Conservation (phyloP, 2,888 invertebrate genomes). For the Morinoia aosen region DNA sequence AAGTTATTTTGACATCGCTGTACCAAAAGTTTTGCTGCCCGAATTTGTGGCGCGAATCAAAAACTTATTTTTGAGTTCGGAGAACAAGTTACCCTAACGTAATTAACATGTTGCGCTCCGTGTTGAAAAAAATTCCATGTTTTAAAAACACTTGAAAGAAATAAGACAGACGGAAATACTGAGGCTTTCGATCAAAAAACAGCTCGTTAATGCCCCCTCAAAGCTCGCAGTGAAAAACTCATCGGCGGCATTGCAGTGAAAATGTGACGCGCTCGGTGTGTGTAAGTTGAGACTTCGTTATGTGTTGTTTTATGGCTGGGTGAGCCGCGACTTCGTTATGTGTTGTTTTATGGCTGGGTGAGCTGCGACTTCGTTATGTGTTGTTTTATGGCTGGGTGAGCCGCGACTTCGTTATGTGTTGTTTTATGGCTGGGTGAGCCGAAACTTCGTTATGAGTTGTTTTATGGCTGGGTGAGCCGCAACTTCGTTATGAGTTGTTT, state of each 20-base stretch:
- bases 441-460: too few relatives aligned
- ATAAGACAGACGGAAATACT: not conserved
- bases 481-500: too few relatives aligned
- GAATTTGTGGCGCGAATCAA: not conserved
- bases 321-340: too few relatives aligned
- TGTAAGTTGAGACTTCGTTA: not conserved
- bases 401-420: too few relatives aligned
- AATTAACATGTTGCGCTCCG: not conserved
- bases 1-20: not conserved
- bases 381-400: too few relatives aligned
- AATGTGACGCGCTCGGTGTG: not conserved
- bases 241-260: not conserved
- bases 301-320: not conserved
- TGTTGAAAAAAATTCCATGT: not conserved
- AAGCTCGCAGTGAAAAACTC: not conserved
- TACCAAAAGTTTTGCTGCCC: not conserved
- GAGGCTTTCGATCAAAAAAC: not conserved
- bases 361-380: too few relatives aligned
- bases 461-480: too few relatives aligned
- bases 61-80: not conserved
- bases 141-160: not conserved
- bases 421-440: too few relatives aligned
- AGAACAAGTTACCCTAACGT: not conserved
- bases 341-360: too few relatives aligned
- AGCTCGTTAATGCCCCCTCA: not conserved